Conservation (phyloP, 2,888 invertebrate species). For the Ganaspis brasiliensis region DNA sequence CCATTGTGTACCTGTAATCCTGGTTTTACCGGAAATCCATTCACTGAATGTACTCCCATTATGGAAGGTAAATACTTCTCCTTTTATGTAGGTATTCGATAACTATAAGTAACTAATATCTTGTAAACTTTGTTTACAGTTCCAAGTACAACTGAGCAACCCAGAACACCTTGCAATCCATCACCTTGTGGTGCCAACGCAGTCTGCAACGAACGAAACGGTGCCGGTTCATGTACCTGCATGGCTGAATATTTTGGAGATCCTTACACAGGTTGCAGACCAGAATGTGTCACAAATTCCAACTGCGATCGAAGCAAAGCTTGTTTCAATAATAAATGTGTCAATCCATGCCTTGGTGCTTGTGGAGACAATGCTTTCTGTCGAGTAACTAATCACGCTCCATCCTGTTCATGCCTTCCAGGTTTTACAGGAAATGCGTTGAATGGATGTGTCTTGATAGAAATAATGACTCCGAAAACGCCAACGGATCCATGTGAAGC, state of each 20-base stretch:
- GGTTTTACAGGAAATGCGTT: slow-evolving; percentile 89
- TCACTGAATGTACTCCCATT: slow-evolving; percentile 85
- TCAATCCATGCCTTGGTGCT: slow-evolving; percentile 90
- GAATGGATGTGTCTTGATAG: slow-evolving; percentile 80
- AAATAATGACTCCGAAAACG: slow-evolving; percentile 64
- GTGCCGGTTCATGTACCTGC: slow-evolving; percentile 92
- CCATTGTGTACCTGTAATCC: slow-evolving; percentile 91
- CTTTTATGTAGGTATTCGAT: not conserved
- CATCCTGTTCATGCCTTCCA: slow-evolving; percentile 89
- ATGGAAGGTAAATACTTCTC: slow-evolving; percentile 73
- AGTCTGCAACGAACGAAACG: slow-evolving; percentile 90
- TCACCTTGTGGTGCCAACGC: slow-evolving; percentile 94
- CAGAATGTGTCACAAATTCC: slow-evolving; percentile 92
- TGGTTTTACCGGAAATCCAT: slow-evolving; percentile 93
- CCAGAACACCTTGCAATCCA: slow-evolving; percentile 89
- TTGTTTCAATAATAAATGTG: slow-evolving; percentile 92
- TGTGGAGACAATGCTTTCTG: slow-evolving; percentile 92
- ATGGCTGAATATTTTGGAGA: slow-evolving; percentile 92
- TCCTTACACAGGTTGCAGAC: slow-evolving; percentile 92
- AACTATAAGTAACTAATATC: slow-evolving; percentile 1
- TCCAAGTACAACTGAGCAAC: slow-evolving; percentile 83
- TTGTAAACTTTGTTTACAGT: slow-evolving; percentile 76
- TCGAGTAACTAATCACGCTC: slow-evolving; percentile 90
- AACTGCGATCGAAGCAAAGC: slow-evolving; percentile 90
- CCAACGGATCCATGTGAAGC: slow-evolving; percentile 87